Percentiles rank a stretch among this genome's conserved stretches.
These are phyloP conservation scores for Lucinisca nassula DNA, from an alignment of 2,888 invertebrate species.

Conservation along the genomic window DNA sequence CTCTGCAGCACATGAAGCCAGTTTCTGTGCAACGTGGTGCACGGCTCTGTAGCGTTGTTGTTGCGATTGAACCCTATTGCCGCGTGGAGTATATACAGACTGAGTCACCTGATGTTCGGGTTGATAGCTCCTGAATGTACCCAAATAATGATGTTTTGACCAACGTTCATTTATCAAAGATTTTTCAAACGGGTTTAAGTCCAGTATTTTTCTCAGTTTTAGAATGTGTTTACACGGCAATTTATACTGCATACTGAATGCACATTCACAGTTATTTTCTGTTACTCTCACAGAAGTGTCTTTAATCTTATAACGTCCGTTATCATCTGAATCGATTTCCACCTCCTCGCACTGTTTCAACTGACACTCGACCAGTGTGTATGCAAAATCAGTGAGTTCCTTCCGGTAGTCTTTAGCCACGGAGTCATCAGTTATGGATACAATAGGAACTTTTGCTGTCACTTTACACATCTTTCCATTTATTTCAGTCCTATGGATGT, in stretches of 20 bases:
- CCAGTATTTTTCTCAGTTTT: not conserved
- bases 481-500: conserved; percentile 23
- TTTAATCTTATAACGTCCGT: not conserved
- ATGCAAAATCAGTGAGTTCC: not conserved
- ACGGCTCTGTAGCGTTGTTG: conserved; percentile 16
- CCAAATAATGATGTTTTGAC: not conserved
- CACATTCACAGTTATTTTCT: not conserved
- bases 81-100: not conserved
- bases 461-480: conserved; percentile 9
- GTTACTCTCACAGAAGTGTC: not conserved
- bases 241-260: not conserved
- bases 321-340: not conserved
- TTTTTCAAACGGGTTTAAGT: not conserved
- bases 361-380: not conserved
- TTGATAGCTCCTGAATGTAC: not conserved
- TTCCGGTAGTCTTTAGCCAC: not conserved
- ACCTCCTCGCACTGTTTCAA: not conserved
- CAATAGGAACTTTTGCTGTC: conserved; percentile 11
- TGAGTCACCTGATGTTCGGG: not conserved
- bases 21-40: conserved; percentile 11
- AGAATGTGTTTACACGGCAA: conserved; percentile 17
- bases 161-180: not conserved
- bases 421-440: not conserved
- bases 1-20: conserved; percentile 17
- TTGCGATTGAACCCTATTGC: not conserved